Percentiles rank a stretch among this genome's conserved stretches.
phyloP scores from a whole-genome alignment of 2,113 vertebrate genomes.

The Tautogolabrus adspersus region DNA sequence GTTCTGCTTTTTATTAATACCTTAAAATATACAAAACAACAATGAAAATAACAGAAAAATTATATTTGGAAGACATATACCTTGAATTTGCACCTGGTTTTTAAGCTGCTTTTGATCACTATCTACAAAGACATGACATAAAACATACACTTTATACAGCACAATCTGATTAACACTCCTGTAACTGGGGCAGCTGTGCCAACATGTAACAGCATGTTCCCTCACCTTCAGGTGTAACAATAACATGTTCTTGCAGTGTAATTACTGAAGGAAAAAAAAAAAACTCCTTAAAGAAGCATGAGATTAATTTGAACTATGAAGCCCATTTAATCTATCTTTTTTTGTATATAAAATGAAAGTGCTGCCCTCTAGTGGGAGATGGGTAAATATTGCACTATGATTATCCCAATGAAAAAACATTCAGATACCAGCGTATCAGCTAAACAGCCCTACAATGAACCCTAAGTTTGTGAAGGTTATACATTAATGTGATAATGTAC shows the following conservation, averaged over 20 bases:
- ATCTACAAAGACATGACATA: neutral
- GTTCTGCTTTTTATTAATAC: conserved; percentile 11
- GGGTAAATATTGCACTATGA: neutral
- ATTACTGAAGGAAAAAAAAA: neutral
- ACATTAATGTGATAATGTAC: neutral
- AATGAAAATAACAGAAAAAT: neutral
- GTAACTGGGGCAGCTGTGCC: neutral
- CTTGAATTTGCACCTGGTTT: neutral
- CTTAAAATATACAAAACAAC: neutral
- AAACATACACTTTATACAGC: neutral
- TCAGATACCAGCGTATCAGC: neutral
- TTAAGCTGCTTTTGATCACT: too few species aligned
- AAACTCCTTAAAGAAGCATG: neutral
- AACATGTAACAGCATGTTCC: neutral
- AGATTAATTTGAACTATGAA: neutral
- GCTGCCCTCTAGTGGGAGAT: conserved; percentile 66
- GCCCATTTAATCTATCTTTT: neutral
- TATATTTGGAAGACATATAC: neutral
- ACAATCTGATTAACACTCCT: neutral
- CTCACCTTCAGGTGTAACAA: neutral
- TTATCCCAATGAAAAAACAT: neutral
- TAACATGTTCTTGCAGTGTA: neutral
- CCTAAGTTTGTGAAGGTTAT: neutral
- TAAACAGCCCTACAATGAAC: neutral
- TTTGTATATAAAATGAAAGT: conserved; percentile 9